A percentile compares a stretch with the other conserved stretches of the same genome.
Evolutionary conservation across 37 sponge, comb jelly and placozoan genomes (phyloP).

Genomic region (Agelas oroides): DNA sequence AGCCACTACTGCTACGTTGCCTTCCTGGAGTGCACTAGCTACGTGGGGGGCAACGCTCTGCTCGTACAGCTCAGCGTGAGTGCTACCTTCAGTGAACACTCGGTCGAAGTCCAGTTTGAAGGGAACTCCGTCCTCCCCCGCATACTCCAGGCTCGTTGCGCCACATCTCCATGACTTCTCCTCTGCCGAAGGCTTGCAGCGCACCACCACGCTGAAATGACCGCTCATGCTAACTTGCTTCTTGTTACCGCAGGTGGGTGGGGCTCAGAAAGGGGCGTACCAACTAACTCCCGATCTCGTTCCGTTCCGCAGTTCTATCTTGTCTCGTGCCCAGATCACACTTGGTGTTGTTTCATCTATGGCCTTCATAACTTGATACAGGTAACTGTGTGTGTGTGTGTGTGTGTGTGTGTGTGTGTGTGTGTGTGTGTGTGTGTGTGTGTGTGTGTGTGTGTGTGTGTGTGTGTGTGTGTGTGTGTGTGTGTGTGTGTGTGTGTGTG

Average conservation of each 20-base stretch:
- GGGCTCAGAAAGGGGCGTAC: background rate
- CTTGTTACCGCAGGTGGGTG: slow-evolving; percentile 4
- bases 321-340: too few species aligned
- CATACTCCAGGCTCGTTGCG: background rate
- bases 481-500: slow-evolving; percentile 36
- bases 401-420: background rate
- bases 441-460: background rate
- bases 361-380: too few species aligned
- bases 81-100: background rate
- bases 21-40: background rate
- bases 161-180: slow-evolving; percentile 19
- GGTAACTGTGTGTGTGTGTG: background rate
- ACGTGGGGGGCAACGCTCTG: slow-evolving; percentile 24
- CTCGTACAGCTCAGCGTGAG: slow-evolving; percentile 38
- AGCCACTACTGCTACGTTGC: slow-evolving; percentile 22
- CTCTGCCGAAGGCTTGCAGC: slow-evolving; percentile 34
- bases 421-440: slow-evolving; percentile 9
- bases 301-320: too few species aligned
- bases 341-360: too few species aligned
- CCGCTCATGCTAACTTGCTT: too few species aligned
- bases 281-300: too few species aligned
- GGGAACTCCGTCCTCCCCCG: background rate
- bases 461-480: slow-evolving; percentile 31
- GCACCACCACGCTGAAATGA: slow-evolving; percentile 23
- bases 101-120: background rate